phyloP scores from a whole-genome alignment of 2,888 invertebrate species.

The Zygothrica quintamaculata region DNA sequence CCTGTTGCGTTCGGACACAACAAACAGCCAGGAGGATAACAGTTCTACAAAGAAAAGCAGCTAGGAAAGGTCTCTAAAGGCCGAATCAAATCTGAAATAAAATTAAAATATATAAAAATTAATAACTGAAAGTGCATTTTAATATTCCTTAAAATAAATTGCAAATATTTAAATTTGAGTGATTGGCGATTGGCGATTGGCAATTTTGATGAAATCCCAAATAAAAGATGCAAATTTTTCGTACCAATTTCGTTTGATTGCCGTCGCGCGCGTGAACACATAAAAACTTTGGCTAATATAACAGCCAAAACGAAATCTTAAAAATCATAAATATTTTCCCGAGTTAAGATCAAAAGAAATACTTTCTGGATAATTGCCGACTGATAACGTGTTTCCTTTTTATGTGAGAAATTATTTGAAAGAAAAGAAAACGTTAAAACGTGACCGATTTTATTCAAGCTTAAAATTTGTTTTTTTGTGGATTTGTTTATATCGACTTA shows the following conservation, averaged over 20 bases:
- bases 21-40: conserved; percentile 8
- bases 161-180: too few species aligned
- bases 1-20: conserved; percentile 82
- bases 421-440: conserved; percentile 10
- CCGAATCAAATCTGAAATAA: neutral
- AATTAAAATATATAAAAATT: too few species aligned
- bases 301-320: conserved; percentile 51
- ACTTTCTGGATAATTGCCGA: conserved; percentile 56
- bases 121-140: too few species aligned
- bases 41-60: neutral
- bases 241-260: conserved; percentile 47
- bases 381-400: conserved; percentile 61
- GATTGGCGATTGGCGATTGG: too few species aligned
- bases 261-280: conserved; percentile 56
- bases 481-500: too few species aligned
- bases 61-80: neutral
- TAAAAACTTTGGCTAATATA: conserved; percentile 44
- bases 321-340: conserved; percentile 63
- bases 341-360: conserved; percentile 57
- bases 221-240: conserved; percentile 30
- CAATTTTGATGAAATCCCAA: conserved; percentile 1
- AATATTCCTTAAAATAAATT: too few species aligned
- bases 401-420: conserved; percentile 41
- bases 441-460: conserved; percentile 15
- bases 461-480: conserved; percentile 32